phyloP scores from a whole-genome alignment of 2,888 invertebrate species.

The Aphidoletes aphidimyza region DNA sequence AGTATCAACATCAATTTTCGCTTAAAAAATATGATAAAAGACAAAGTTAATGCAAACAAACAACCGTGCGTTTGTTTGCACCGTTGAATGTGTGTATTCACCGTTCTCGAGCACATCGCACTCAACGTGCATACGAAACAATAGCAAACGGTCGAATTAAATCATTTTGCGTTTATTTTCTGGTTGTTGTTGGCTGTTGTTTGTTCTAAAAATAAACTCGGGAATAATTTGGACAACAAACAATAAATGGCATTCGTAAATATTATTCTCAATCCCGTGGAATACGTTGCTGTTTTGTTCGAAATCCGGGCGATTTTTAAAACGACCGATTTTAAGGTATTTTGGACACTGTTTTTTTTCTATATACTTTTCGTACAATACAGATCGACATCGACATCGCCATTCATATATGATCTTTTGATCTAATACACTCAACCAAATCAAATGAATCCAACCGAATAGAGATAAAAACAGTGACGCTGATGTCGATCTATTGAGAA shows the following conservation, averaged over 20 bases:
- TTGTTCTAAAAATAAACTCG: no score
- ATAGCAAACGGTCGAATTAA: not conserved
- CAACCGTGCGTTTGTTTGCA: not conserved
- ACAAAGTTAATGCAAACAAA: conserved; percentile 31
- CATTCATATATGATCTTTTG: not conserved
- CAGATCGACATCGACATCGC: not conserved
- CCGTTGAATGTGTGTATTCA: no score
- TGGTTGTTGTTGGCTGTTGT: no score
- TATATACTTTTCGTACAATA: not conserved
- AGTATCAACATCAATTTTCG: conserved; percentile 38
- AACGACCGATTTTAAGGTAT: no score
- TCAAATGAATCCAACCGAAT: not conserved
- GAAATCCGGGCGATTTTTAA: no score
- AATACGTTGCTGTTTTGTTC: no score
- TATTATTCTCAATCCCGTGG: no score
- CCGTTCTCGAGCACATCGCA: not conserved
- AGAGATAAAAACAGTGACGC: not conserved
- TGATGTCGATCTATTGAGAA: not conserved
- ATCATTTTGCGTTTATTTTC: not conserved
- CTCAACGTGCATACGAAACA: not conserved
- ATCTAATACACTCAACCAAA: not conserved
- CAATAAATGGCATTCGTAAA: no score
- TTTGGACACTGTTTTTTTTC: no score
- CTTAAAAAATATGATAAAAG: conserved; percentile 15
- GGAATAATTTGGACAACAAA: no score